Evolutionary conservation across 2,113 vertebrate species (phyloP).

Genomic region (Chaetops frenatus): DNA sequence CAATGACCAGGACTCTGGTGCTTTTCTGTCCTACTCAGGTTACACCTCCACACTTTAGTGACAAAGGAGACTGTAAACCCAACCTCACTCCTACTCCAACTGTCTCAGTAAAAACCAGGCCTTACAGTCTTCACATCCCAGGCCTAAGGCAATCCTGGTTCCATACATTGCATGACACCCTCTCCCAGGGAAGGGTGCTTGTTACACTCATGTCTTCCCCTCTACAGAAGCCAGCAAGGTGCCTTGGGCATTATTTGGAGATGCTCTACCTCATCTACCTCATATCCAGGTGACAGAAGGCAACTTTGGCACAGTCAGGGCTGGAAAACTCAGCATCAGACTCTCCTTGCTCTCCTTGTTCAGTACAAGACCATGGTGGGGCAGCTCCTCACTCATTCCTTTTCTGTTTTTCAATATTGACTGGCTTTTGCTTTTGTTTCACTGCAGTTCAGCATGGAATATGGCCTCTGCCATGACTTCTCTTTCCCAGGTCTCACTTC

Average conservation of each 20-base stretch:
- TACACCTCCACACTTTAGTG: not conserved
- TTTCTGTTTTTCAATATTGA: not conserved
- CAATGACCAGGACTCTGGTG: not conserved
- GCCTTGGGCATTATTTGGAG: not conserved
- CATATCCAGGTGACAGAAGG: not conserved
- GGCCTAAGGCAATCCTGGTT: not conserved
- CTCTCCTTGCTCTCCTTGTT: not conserved
- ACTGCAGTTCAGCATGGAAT: not conserved
- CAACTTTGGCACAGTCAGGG: not conserved
- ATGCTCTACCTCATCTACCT: not conserved
- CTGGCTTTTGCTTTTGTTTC: not conserved
- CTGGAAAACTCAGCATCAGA: not conserved
- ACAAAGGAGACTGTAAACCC: not conserved
- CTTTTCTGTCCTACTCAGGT: not conserved
- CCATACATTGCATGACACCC: fast-evolving
- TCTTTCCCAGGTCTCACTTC: not conserved
- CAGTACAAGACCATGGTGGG: not conserved
- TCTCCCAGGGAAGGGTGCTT: not conserved
- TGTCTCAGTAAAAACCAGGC: not conserved
- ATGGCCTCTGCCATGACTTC: not conserved
- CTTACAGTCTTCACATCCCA: not conserved
- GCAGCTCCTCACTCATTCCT: not conserved
- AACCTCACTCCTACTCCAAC: not conserved
- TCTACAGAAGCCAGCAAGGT: not conserved
- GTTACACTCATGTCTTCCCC: not conserved